Evolutionary conservation across 2,797 vertebrate genomes (phyloP), one percentile per base, ranked within the genome.

Genomic region (Enteromius fasciolatus): DNA sequence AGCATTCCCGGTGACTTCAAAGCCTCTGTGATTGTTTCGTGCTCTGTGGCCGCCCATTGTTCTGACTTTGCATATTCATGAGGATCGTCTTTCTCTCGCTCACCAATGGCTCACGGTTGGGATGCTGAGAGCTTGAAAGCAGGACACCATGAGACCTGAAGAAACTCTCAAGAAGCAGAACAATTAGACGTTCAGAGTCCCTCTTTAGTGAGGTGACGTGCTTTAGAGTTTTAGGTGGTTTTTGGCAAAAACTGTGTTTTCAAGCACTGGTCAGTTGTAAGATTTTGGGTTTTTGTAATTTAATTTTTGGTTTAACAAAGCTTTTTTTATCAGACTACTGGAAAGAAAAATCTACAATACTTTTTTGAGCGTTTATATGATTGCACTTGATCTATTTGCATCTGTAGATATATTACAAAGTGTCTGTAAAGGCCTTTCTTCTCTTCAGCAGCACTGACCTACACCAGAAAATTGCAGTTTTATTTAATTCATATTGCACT

Each of bases 1-100:
- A 76, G 82, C 87, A 80, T 92, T 92, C 87, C 90, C 77, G 63
- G 57, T 52, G 73, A 90, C 91, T 92, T 95, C 90, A 94, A 93
- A 94, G 90, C 84, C n/a, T 89, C 87, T 84, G 82, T 91, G 90
- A 88, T 86, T 87, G 86, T 87, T 33, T 84, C 89, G 87, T 87
- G 88, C 83, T 84, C 88, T 28, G 86, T 81, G 83, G 84, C 76
- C 25, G 74, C 50, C 86, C 76, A 88, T 93, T 92, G 91, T 93
- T 90, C 59, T 64, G 73, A 28, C 57, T 77, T 84, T 89, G 85
- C 86, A 89, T 89, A 90, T 89, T 87, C 86, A 90, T 86, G 86
- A 86, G 85, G 48, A 87, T 73, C 85, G 84, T 90, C 89, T 89
- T 89, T 84, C 70, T 75, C 61, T 48, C 15, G 59, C 63, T 59